Evolutionary conservation across 2,797 vertebrate genomes (phyloP), one percentile per base, ranked within the genome.

Genomic region (Mormyrus proboscirostris): DNA sequence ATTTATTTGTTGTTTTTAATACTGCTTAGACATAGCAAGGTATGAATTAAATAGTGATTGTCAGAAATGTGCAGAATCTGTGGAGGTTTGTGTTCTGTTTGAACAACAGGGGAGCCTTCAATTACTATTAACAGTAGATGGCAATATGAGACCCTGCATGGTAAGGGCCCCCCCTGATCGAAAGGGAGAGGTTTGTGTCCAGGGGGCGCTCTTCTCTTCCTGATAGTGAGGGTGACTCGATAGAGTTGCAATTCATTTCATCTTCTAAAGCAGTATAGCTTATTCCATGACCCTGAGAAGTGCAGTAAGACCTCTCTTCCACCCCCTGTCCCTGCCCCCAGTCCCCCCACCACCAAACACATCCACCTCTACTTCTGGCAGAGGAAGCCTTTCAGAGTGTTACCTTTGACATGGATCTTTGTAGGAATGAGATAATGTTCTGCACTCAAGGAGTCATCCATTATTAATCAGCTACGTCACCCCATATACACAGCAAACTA

Each of bases 331-430:
- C n/a, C 73, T 33, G 29, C 65, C 29, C 69, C 5, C 33, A 41
- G 69, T 12, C 38, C 25, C 25, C 62, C 25, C 16, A 76, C 38
- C 9, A 4, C 69, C 33, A 65, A 16, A 41, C 69, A 76, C 33
- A 16, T 79, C 44, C 38, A 79, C 73, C 73, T 4, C 65, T 16
- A 79, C 73, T 79, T 79, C 33, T 44, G 16, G 73, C 73, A 44
- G 38, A 19, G 6, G 33, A 79, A 44, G 73, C 14, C 38, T 41
- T 79, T 79, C 73, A 79, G 33, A 79, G 73, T 79, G 12, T 44
- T 79, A 79, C 73, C 73, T 79, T 44, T 79, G 73, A 79, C 73
- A 79, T 79, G 73, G 12, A 41, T 79, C 73, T 79, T 44, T 79
- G 73, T 44, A 79, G 73, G 33, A 44, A 38, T 44, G 38, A 79